These are phyloP conservation scores for Rhinella marina DNA, from an alignment of 2,797 vertebrate genomes.

Conservation along the genomic window DNA sequence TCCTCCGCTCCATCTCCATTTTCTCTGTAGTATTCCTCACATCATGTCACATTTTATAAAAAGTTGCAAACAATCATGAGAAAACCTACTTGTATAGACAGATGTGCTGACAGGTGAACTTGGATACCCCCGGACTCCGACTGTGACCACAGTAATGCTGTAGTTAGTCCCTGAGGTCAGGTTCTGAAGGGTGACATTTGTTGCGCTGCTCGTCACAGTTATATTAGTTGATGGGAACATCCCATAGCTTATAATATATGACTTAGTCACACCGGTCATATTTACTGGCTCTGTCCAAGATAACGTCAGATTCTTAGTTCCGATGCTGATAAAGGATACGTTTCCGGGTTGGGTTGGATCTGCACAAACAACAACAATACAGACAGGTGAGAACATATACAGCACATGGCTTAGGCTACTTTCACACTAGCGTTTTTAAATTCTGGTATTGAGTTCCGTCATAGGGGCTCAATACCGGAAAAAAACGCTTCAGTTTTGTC, in stretches of 20 bases:
- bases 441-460: too few species aligned
- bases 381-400: too few species aligned
- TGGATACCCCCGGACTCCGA: constrained; percentile 25
- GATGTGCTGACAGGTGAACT: not conserved
- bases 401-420: too few species aligned
- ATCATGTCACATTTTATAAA: too few species aligned
- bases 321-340: not conserved
- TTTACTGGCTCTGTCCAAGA: constrained; percentile 10
- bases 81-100: not conserved
- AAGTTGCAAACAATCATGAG: not conserved
- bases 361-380: not conserved
- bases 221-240: not conserved
- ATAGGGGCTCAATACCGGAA: too few species aligned
- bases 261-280: constrained; percentile 19
- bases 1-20: not conserved
- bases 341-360: not conserved
- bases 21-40: not conserved
- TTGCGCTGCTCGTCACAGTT: not conserved
- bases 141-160: constrained; percentile 39
- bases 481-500: too few species aligned
- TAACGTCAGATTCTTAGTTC: not conserved
- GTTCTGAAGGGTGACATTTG: constrained; percentile 25
- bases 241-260: constrained; percentile 21
- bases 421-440: too few species aligned
- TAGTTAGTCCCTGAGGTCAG: constrained; percentile 42